Percentiles rank a stretch among this genome's conserved stretches.
Conservation (phyloP, 2,888 invertebrate genomes). For the Megastigmus dorsalis region DNA sequence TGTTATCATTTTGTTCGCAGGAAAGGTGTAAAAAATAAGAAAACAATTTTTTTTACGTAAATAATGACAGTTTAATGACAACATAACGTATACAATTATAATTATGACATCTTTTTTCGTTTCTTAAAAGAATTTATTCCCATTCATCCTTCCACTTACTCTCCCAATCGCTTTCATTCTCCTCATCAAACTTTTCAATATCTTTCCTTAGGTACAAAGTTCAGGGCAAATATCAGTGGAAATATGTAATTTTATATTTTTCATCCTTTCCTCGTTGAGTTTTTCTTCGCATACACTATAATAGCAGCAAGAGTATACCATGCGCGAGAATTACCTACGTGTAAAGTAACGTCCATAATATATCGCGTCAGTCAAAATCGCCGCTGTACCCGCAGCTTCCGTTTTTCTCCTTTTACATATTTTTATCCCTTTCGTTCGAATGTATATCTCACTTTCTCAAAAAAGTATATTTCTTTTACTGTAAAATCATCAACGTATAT, state of each 20-base stretch:
- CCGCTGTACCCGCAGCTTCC: slow-evolving; percentile 51
- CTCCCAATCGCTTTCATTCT: slow-evolving; percentile 30
- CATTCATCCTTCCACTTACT: slow-evolving; percentile 31
- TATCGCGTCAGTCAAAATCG: slow-evolving; percentile 38
- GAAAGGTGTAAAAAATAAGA: slow-evolving; percentile 6
- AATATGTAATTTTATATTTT: slow-evolving; percentile 4
- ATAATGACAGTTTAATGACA: slow-evolving; percentile 69
- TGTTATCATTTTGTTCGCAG: too few relatives aligned
- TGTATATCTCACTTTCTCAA: not conserved
- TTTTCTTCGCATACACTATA: slow-evolving; percentile 6
- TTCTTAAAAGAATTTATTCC: slow-evolving; percentile 44
- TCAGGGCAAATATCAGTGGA: slow-evolving; percentile 10
- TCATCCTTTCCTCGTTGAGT: not conserved
- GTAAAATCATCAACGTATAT: slow-evolving; percentile 8
- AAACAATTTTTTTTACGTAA: slow-evolving; percentile 60
- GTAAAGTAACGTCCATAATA: not conserved
- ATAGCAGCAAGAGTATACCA: slow-evolving; percentile 21
- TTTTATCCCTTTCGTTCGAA: not conserved
- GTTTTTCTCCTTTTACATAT: not conserved
- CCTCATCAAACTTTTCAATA: slow-evolving; percentile 4
- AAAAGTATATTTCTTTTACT: not conserved
- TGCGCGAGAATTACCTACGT: slow-evolving; percentile 24
- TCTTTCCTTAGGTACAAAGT: slow-evolving; percentile 37
- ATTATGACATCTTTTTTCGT: slow-evolving; percentile 51
- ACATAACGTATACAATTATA: slow-evolving; percentile 66